phyloP scores from a whole-genome alignment of 2,113 vertebrate species.

The Rhegmatorhina hoffmannsi region DNA sequence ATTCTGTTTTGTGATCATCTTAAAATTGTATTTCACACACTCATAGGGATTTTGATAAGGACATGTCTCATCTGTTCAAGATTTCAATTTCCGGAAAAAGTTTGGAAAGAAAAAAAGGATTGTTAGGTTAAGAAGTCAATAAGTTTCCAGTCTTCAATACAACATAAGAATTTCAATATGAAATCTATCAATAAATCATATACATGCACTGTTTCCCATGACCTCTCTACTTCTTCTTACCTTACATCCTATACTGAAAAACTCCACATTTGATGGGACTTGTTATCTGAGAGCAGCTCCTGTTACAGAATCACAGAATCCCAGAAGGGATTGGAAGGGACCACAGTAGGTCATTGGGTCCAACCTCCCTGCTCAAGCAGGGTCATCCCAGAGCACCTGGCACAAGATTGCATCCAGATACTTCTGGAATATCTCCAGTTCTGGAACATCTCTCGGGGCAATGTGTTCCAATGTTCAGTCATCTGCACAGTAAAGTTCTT shows the following conservation, averaged over 20 bases:
- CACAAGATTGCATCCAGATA: fast-evolving
- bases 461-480: fast-evolving
- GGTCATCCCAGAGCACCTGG: background rate
- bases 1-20: background rate
- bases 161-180: background rate
- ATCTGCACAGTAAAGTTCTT: background rate
- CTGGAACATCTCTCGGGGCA: too few relatives aligned
- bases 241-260: background rate
- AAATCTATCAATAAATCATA: background rate
- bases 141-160: background rate
- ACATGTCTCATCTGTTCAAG: background rate
- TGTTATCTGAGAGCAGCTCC: background rate
- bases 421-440: background rate
- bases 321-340: background rate
- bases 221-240: background rate
- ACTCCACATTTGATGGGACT: background rate
- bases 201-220: background rate
- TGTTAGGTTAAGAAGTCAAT: background rate
- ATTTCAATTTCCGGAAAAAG: background rate
- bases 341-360: background rate
- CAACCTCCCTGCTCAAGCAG: too few relatives aligned
- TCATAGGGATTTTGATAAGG: background rate
- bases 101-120: background rate
- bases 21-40: background rate
- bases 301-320: background rate